Evolutionary conservation across 2,888 invertebrate genomes (phyloP).

Genomic region (Flexamia atlantica): DNA sequence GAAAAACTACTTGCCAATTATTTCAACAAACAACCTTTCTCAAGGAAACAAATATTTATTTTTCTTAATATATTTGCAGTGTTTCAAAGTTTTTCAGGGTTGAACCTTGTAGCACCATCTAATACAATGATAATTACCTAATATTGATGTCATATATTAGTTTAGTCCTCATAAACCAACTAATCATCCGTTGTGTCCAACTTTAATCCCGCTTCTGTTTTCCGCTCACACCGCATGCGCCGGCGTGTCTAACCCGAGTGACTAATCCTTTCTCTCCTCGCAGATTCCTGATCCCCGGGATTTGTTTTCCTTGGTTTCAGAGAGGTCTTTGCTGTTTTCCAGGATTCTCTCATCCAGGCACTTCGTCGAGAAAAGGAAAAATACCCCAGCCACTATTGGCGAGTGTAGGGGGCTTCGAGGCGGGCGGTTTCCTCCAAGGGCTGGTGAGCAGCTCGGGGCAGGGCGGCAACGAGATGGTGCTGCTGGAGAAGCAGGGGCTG

Average conservation of each 20-base stretch:
- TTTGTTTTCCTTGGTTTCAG: conserved; percentile 80
- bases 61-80: no score
- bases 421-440: conserved; percentile 73
- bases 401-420: conserved; percentile 77
- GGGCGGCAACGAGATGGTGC: conserved; percentile 80
- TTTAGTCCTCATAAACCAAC: no score
- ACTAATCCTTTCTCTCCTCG: conserved; percentile 64
- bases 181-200: neutral
- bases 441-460: conserved; percentile 74
- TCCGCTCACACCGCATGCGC: conserved; percentile 39
- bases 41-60: no score
- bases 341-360: conserved; percentile 87
- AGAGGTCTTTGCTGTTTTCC: conserved; percentile 92
- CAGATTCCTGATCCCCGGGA: conserved; percentile 56
- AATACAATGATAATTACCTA: no score
- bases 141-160: no score
- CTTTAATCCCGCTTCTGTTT: conserved; percentile 26
- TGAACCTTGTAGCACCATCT: no score
- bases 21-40: no score
- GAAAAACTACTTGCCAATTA: no score
- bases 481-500: conserved; percentile 87
- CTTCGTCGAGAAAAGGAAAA: conserved; percentile 87
- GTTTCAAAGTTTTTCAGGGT: no score
- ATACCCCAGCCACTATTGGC: conserved; percentile 86
- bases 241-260: conserved; percentile 63